Conservation (phyloP, 1,140 invertebrate species). For the Leptinotarsa defecta region DNA sequence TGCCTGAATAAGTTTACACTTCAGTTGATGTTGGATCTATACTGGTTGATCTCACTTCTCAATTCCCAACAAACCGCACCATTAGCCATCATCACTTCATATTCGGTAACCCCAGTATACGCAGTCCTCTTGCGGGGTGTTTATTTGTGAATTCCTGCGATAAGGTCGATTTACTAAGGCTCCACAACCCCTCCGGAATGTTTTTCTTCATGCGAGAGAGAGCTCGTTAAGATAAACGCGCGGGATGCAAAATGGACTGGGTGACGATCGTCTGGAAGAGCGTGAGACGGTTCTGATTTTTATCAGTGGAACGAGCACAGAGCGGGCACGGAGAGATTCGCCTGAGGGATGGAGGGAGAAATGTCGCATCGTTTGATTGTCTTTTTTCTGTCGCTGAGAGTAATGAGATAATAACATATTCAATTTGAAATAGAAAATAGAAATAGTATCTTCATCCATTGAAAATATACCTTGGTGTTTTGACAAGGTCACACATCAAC, state of each 20-base stretch:
- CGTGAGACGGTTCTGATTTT: background rate
- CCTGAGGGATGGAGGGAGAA: background rate
- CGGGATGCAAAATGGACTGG: constrained; percentile 5
- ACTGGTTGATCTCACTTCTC: background rate
- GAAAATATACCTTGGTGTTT: too few species aligned
- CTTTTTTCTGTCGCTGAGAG: too few species aligned
- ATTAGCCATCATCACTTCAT: background rate
- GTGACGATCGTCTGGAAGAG: constrained; percentile 5
- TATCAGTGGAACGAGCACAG: background rate
- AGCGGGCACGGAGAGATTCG: background rate
- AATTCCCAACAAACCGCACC: background rate
- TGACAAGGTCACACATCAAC: too few species aligned
- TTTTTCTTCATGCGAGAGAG: background rate
- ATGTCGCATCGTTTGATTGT: too few species aligned
- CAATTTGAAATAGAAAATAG: too few species aligned
- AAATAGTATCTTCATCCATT: too few species aligned
- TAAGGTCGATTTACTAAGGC: constrained; percentile 2
- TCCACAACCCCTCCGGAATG: background rate
- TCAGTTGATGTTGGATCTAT: too few species aligned
- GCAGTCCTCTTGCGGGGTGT: background rate
- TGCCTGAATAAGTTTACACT: too few species aligned
- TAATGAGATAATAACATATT: too few species aligned
- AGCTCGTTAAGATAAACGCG: background rate
- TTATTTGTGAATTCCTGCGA: constrained; percentile 4
- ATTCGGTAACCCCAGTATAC: background rate